Evolutionary conservation across 2,113 vertebrate genomes (phyloP), one percentile per base, ranked within the genome.

Genomic region (Pterocles burchelli): DNA sequence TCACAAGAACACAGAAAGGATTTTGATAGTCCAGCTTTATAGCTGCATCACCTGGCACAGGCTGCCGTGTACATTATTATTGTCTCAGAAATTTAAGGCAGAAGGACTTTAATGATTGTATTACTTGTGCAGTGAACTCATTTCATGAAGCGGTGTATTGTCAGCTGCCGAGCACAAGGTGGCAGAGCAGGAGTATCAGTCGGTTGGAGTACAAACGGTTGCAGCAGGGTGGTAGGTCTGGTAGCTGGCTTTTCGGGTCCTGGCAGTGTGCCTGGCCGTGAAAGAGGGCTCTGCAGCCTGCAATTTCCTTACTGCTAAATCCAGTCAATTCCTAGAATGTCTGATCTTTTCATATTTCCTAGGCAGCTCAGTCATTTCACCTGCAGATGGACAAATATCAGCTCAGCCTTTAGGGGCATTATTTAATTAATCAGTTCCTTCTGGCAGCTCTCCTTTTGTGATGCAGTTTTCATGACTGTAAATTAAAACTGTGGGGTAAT

Each of bases 101-200:
- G 41, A 7, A 70, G 59, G 25, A 17, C 21, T 38, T 19, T 0
- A 3, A 3, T 1, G 41, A 6, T 8, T 16, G 0, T 6, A 0
- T 36, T 45, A 9, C 46, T 36, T 17, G 52, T 2, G 18, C 58
- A 2, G 59, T 51, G 18, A 34, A 4, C 33, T 29, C 0, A 0
- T 5, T 54, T 9, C 10, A 0, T 2, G 74, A 46, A 38, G 87
- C 57, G 34, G 28, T 54, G 84, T 57, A 29, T 7, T 88, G 68
- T 4, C 51, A 24, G 81, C 52, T 11, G n/a, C 29, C 0, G 41
- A 88, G 62, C 91, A 73, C 74, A 21, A 43, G 94, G 76, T 85
- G 91, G 91, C 78, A 70, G 81, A 76, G 65, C 73, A 26, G 62
- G 16, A 22, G 11, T 0, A 41, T 19, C 59, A 4, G 18, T 2